Evolutionary conservation across 1,140 invertebrate genomes (phyloP), one percentile per base, ranked within the genome.

Genomic region (Drosophila rufa): DNA sequence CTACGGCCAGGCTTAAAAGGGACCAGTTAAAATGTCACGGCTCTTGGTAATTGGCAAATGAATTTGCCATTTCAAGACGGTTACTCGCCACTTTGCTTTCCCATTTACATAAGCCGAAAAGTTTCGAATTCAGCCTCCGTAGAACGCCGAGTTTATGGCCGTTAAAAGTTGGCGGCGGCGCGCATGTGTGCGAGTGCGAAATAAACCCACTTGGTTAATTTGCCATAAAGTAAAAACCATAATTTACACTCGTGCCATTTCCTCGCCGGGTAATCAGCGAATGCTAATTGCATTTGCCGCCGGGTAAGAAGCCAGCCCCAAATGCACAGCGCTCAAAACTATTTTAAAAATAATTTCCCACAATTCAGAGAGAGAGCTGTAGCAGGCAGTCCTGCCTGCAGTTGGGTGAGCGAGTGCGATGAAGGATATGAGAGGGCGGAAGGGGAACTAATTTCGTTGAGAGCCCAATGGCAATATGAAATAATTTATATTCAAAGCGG

Each of bases 391-490:
- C 42, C 51, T 40, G 33, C 33, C 45, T 45, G 25, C 36, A 40
- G 36, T 50, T n/a, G 43, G 43, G 51, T 15, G n/a, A 40, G 27
- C 42, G 48, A 14, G 36, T 47, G 43, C 30, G 60, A 53, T 43
- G 22, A 36, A 36, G 61, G 27, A 55, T 12, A 12, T 15, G 46
- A 12, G 27, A 14, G 33, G 11, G 57, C 14, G 30, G 22, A 25
- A 25, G 22, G 8, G 45, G 50, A 84, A 73, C 81, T 89, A 81
- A 85, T 85, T 90, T 85, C 46, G 75, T 67, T 89, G 78, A 79
- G 77, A 90, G 82, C 85, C 82, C 80, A 90, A 76, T 65, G 70
- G 76, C 80, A 90, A 89, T 90, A 84, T 73, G 70, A 66, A 79
- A 85, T 85, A 90, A 90, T 79, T 85, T 90, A 85, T 80, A 75